Base-by-base conservation (phyloP, 2,888 invertebrate genomes). In the Ennomos fuscantarius region DNA sequence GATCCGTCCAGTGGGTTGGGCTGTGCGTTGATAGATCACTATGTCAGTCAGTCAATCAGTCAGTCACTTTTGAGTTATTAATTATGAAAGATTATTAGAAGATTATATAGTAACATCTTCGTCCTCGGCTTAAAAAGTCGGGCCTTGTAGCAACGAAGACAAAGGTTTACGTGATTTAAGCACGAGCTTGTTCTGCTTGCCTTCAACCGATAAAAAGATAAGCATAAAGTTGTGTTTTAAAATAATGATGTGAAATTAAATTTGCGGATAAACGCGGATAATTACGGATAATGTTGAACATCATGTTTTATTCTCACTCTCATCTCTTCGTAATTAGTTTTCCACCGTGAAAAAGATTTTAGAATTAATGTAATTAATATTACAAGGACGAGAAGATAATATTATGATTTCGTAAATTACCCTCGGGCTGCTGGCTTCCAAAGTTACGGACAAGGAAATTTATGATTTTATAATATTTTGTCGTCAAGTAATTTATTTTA, bases 371-470 rank as follows among this genome's bases (percentile, higher is more conserved):
- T 56, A 50, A 56, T 56, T 46, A 55, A 35, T 45, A 46, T 46
- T 34, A 46, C 35, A 50, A 44, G 32, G 55, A 56, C 45, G 40
- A 56, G 45, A 46, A 46, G 45, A 46, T 55, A 41, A 46, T 55
- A 49, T 42, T 47, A 42, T 46, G 46, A 54, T 55, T 55, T 50
- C 49, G 48, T 34, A 44, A 55, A 55, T 50, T 46, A 40, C 44
- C 49, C 45, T 50, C 44, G 45, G 50, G 50, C 55, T 50, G 50
- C 40, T 49, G 35, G 45, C 41, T 50, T 47, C 12, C 46, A 46
- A 48, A 39, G 56, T 50, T 42, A 42, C 34, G 34, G n/a, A 37
- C 41, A 34, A 42, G 46, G 24, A 42, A 34, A 47, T 47, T 45
- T 48, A 44, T 50, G 50, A 50, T 56, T 56, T 24, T 24, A 24